Conservation (phyloP, 2,113 vertebrate species). For the Erythrocercus mccallii region DNA sequence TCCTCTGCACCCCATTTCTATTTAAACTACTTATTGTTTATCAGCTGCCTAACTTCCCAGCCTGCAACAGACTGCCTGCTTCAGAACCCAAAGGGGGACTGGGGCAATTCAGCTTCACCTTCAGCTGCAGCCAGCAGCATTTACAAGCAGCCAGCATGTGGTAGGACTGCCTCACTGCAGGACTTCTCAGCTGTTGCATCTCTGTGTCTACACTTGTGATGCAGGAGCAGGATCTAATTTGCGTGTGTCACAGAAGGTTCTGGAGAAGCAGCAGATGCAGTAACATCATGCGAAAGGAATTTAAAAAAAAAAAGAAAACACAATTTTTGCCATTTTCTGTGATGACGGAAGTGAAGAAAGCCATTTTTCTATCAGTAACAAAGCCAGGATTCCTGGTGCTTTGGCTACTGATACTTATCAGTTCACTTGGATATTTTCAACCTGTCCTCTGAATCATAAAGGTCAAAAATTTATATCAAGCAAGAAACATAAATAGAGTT, state of each 20-base stretch:
- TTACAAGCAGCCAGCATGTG: background rate
- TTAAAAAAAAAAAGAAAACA: background rate
- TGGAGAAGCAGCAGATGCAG: background rate
- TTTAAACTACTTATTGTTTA: background rate
- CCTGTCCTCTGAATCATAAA: background rate
- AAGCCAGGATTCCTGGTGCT: background rate
- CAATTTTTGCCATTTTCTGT: background rate
- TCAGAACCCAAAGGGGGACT: background rate
- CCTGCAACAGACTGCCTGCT: background rate
- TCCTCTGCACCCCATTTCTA: conserved; percentile 6
- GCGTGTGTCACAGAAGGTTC: background rate
- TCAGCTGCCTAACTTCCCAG: background rate
- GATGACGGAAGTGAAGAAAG: background rate
- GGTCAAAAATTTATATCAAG: background rate
- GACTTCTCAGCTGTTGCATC: background rate
- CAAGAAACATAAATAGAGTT: background rate
- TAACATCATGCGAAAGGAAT: background rate
- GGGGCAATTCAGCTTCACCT: background rate
- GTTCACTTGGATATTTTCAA: background rate
- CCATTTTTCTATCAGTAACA: background rate
- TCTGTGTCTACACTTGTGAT: background rate
- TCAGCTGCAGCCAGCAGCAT: too few species aligned
- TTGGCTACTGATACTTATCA: background rate
- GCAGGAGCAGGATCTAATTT: background rate
- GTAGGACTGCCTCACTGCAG: background rate